These are phyloP conservation scores for Zhengitettix transpicula DNA, from an alignment of 2,888 invertebrate genomes.

Conservation along the genomic window DNA sequence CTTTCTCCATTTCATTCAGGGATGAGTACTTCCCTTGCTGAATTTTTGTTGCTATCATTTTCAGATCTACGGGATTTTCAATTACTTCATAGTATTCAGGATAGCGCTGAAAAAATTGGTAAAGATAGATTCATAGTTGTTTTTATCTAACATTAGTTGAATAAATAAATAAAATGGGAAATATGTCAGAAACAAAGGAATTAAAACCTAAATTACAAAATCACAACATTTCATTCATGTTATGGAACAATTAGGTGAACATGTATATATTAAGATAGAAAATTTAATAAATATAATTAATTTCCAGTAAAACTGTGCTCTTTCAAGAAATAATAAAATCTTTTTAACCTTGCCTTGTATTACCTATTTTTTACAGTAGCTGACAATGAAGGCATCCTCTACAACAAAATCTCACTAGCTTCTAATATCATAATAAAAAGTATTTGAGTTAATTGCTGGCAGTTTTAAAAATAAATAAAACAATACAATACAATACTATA, in stretches of 20 bases:
- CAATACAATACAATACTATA: too few species aligned
- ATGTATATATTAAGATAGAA: background rate
- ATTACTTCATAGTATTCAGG: conserved; percentile 93
- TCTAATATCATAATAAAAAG: too few species aligned
- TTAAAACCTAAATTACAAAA: background rate
- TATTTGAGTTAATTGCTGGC: too few species aligned
- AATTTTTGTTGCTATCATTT: conserved; percentile 81
- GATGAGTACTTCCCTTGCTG: conserved; percentile 65
- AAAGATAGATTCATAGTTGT: background rate
- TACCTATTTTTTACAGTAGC: too few species aligned
- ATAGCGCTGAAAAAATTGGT: conserved; percentile 41
- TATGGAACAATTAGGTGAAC: background rate
- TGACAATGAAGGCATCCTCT: too few species aligned
- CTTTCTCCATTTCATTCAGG: conserved; percentile 72
- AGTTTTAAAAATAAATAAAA: too few species aligned
- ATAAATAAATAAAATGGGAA: background rate
- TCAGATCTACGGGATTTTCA: conserved; percentile 85
- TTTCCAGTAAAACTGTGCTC: too few species aligned
- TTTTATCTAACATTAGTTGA: background rate
- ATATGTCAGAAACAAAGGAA: background rate
- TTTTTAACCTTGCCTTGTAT: too few species aligned
- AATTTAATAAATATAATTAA: too few species aligned
- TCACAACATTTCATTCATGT: too few species aligned
- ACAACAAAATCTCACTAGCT: too few species aligned
- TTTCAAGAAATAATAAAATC: too few species aligned